Evolutionary conservation across 1,140 invertebrate species (phyloP).

Genomic region (Hyles euphorbiae): DNA sequence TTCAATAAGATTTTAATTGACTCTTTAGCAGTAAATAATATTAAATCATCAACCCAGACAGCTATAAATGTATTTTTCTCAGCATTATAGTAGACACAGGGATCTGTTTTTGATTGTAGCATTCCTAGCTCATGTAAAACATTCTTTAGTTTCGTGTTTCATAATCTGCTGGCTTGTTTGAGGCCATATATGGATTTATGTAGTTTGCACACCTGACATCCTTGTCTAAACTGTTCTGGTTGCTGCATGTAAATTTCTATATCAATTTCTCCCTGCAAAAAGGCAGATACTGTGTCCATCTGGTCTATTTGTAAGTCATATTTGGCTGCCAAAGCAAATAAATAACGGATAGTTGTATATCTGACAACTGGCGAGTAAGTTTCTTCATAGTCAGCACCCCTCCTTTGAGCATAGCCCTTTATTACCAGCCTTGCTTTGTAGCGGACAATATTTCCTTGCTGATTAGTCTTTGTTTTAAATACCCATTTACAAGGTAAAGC

Average conservation of each 20-base stretch:
- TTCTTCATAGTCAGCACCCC: conserved; percentile 16
- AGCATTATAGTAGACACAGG: too few species aligned
- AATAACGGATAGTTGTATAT: conserved; percentile 18
- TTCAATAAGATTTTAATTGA: too few species aligned
- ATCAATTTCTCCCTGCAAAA: conserved; percentile 42
- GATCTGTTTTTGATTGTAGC: too few species aligned
- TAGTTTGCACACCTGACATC: conserved; percentile 18
- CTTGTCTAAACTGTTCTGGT: conserved; percentile 42
- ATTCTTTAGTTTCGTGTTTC: too few species aligned
- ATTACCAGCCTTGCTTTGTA: conserved; percentile 18
- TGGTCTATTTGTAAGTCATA: conserved; percentile 16
- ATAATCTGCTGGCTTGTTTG: too few species aligned
- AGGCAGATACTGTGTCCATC: conserved; percentile 48
- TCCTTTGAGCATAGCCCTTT: conserved; percentile 16
- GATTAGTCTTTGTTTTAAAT: conserved; percentile 19
- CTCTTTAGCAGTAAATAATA: too few species aligned
- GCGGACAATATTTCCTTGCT: not conserved
- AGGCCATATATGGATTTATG: conserved; percentile 50
- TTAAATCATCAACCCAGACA: too few species aligned
- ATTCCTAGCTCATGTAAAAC: not conserved
- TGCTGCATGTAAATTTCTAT: conserved; percentile 46
- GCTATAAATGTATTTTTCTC: too few species aligned
- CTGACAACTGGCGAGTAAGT: conserved; percentile 16
- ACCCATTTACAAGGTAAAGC: conserved; percentile 24
- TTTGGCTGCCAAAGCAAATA: conserved; percentile 5